Conservation (phyloP, 2,888 invertebrate species). For the Netelia fuscicornis region DNA sequence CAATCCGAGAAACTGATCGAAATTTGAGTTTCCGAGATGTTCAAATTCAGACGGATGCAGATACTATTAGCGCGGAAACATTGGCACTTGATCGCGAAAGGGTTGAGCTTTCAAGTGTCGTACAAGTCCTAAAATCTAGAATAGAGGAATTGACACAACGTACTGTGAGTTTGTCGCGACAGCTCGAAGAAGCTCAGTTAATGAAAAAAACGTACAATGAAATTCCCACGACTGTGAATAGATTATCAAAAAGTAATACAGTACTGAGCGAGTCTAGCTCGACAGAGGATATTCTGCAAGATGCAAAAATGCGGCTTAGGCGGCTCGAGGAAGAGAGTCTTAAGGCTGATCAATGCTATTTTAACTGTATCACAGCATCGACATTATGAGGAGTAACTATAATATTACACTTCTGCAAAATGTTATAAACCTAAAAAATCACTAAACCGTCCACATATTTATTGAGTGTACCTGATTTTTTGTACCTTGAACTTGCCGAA, state of each 20-base stretch:
- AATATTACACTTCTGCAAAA: slow-evolving; percentile 29
- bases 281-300: slow-evolving; percentile 83
- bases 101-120: slow-evolving; percentile 77
- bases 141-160: slow-evolving; percentile 81
- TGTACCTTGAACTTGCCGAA: slow-evolving; percentile 27
- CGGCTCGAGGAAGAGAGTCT: slow-evolving; percentile 82
- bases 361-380: slow-evolving; percentile 77
- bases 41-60: slow-evolving; percentile 79
- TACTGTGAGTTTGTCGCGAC: slow-evolving; percentile 78
- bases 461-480: slow-evolving; percentile 55
- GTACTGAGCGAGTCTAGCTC: slow-evolving; percentile 82
- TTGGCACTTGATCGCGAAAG: slow-evolving; percentile 77
- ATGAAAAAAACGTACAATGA: slow-evolving; percentile 68
- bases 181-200: slow-evolving; percentile 79
- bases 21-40: slow-evolving; percentile 70
- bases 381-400: slow-evolving; percentile 67
- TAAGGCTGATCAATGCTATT: slow-evolving; percentile 81
- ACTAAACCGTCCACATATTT: slow-evolving; percentile 52
- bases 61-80: slow-evolving; percentile 72
- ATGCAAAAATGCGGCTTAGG: slow-evolving; percentile 81
- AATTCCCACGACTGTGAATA: slow-evolving; percentile 67
- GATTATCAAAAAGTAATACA: slow-evolving; percentile 73
- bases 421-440: slow-evolving; percentile 12
- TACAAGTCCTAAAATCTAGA: slow-evolving; percentile 79
- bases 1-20: slow-evolving; percentile 47